phyloP scores from a whole-genome alignment of 2,888 invertebrate genomes.

The Cephonodes hylas region DNA sequence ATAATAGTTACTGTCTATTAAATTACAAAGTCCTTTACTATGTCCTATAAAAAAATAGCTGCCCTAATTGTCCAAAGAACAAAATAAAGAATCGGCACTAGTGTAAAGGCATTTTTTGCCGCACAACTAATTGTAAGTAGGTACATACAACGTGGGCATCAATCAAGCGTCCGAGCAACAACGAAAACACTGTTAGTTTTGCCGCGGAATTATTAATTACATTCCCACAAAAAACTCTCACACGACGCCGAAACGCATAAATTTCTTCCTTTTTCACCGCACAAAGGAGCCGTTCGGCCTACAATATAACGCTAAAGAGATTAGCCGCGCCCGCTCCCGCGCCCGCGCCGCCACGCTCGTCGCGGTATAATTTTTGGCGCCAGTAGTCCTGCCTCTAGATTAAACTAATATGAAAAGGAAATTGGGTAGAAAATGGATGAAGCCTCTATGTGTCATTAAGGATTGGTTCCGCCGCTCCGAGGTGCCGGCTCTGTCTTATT shows the following conservation, averaged over 20 bases:
- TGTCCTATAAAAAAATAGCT: not conserved
- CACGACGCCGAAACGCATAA: conserved; percentile 80
- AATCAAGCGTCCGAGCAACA: conserved; percentile 66
- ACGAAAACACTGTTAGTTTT: conserved; percentile 82
- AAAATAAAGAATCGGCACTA: not conserved
- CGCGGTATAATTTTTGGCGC: conserved; percentile 81
- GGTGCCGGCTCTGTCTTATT: conserved; percentile 64
- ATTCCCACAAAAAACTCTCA: conserved; percentile 79
- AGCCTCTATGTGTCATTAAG: conserved; percentile 79
- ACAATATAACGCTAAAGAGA: conserved; percentile 78
- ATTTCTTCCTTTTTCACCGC: conserved; percentile 80
- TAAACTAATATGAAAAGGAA: conserved; percentile 82
- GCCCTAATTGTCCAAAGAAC: not conserved
- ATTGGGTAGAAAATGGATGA: conserved; percentile 80
- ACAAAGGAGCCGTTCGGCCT: conserved; percentile 73
- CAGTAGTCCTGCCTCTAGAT: conserved; percentile 79
- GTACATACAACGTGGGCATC: conserved; percentile 45
- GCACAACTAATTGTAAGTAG: conserved; percentile 3
- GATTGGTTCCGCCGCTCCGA: conserved; percentile 69
- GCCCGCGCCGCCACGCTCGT: conserved; percentile 65
- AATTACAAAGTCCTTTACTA: not conserved
- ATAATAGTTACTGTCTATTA: too few species aligned
- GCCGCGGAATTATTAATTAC: conserved; percentile 82
- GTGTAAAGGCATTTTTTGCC: not conserved
- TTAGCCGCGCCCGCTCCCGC: conserved; percentile 46